phyloP scores from a whole-genome alignment of 2,888 invertebrate genomes.

The Polydrusus cervinus region DNA sequence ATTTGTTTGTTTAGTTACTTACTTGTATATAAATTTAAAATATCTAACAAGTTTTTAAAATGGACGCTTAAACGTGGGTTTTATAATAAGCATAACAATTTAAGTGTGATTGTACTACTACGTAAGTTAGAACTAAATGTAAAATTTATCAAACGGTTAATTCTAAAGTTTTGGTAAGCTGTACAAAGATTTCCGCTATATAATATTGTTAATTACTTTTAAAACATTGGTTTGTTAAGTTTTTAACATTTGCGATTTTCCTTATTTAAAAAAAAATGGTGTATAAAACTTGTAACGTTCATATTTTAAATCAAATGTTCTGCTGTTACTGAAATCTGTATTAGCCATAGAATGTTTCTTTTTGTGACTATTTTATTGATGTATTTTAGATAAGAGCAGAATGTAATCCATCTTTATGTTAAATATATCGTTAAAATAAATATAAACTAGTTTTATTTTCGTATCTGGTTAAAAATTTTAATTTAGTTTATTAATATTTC shows the following conservation, averaged over 20 bases:
- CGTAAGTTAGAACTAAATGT: conserved; percentile 67
- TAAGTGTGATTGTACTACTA: conserved; percentile 68
- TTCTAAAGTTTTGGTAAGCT: conserved; percentile 60
- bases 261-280: conserved; percentile 25
- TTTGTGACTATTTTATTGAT: conserved; percentile 64
- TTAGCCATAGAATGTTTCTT: conserved; percentile 61
- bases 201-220: conserved; percentile 58
- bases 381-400: conserved; percentile 65
- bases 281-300: conserved; percentile 56
- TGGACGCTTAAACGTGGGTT: conserved; percentile 55
- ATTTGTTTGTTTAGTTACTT: conserved; percentile 41
- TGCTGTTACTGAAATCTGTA: conserved; percentile 63
- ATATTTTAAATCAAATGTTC: conserved; percentile 61
- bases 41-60: conserved; percentile 50
- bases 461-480: neutral
- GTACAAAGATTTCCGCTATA: conserved; percentile 68
- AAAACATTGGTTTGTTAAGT: conserved; percentile 30
- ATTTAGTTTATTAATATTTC: too few relatives aligned
- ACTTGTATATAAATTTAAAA: conserved; percentile 60
- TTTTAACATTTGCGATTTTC: conserved; percentile 19
- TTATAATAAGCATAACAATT: conserved; percentile 65
- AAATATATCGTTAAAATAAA: conserved; percentile 65
- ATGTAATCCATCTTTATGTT: conserved; percentile 65
- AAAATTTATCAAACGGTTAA: conserved; percentile 66
- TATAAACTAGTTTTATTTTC: neutral